phyloP scores from a whole-genome alignment of 2,113 vertebrate genomes.

The Poeciliopsis retropinna region DNA sequence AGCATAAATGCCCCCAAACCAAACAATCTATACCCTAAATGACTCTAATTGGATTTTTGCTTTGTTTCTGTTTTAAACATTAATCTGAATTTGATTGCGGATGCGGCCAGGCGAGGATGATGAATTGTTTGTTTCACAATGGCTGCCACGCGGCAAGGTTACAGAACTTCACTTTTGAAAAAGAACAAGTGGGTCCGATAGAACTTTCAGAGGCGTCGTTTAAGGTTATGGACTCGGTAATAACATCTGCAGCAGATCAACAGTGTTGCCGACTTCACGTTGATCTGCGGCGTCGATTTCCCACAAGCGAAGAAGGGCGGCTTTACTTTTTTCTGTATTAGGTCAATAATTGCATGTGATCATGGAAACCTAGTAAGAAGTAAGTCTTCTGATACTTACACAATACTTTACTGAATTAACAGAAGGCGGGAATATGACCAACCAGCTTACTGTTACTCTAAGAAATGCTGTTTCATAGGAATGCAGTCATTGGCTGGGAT shows the following conservation, averaged over 20 bases:
- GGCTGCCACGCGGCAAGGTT: slow-evolving; percentile 63
- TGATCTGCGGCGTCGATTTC: background rate
- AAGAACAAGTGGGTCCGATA: background rate
- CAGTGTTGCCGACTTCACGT: background rate
- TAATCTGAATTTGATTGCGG: slow-evolving; percentile 73
- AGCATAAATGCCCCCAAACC: slow-evolving; percentile 71
- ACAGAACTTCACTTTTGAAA: slow-evolving; percentile 29
- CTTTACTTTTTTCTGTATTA: background rate
- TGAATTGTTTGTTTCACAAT: slow-evolving; percentile 65
- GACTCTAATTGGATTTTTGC: slow-evolving; percentile 68
- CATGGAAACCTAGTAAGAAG: background rate
- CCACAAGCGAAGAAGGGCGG: background rate
- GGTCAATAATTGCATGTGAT: background rate
- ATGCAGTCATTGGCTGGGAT: background rate
- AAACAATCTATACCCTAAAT: slow-evolving; percentile 71
- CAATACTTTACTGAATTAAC: background rate
- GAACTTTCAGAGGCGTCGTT: slow-evolving; percentile 13
- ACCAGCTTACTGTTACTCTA: background rate
- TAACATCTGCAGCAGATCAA: background rate
- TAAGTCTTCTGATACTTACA: background rate
- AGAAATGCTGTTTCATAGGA: too few species aligned
- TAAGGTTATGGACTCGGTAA: slow-evolving; percentile 15
- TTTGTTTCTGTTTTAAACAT: slow-evolving; percentile 71
- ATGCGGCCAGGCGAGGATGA: slow-evolving; percentile 66
- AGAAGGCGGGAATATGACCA: background rate